Percentiles rank a stretch among this genome's conserved stretches.
Conservation (phyloP, 2,797 vertebrate species). For the Falco columbarius region DNA sequence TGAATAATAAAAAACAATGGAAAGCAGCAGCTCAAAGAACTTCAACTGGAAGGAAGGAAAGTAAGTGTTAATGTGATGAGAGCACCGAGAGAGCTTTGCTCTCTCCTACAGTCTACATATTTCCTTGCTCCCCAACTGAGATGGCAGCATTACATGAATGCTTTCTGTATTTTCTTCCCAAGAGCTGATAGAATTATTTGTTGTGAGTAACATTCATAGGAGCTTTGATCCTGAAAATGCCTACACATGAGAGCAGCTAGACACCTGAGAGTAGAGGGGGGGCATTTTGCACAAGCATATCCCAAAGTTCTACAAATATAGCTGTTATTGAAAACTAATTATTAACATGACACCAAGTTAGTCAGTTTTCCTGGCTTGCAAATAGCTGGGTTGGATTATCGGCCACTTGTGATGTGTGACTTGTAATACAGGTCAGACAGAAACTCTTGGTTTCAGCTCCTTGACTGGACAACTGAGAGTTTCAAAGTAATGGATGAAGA, state of each 20-base stretch:
- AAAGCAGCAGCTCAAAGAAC: conserved; percentile 29
- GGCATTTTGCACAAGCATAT: not conserved
- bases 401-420: not conserved
- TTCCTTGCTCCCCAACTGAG: conserved; percentile 44
- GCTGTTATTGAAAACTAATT: not conserved
- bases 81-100: not conserved
- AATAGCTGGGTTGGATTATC: not conserved
- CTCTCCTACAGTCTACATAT: not conserved
- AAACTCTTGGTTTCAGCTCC: not conserved
- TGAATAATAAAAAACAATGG: conserved; percentile 60
- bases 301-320: not conserved
- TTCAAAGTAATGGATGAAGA: not conserved
- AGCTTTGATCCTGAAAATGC: conserved; percentile 47
- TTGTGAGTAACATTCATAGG: conserved; percentile 32
- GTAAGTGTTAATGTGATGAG: conserved; percentile 22
- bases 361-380: not conserved
- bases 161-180: conserved; percentile 17
- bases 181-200: conserved; percentile 48
- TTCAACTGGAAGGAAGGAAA: conserved; percentile 32
- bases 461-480: not conserved
- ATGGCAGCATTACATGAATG: conserved; percentile 30
- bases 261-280: not conserved
- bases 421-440: not conserved
- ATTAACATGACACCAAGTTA: not conserved
- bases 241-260: not conserved